Conservation (phyloP, 2,113 vertebrate genomes). For the Lophius piscatorius region DNA sequence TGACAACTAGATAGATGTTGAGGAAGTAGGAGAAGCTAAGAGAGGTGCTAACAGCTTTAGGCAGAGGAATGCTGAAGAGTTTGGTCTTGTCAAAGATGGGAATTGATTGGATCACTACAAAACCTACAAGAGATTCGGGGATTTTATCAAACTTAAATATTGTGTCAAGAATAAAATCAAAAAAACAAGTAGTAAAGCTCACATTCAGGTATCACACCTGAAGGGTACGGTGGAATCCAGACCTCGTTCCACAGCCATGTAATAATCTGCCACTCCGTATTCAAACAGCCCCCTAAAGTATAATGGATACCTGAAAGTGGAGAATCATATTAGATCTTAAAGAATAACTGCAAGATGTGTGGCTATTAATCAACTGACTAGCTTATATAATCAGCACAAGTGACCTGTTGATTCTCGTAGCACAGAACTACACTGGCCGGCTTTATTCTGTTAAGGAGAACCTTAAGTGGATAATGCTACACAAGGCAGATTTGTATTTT, state of each 20-base stretch:
- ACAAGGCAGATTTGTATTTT: too few species aligned
- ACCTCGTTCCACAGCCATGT: constrained; percentile 94
- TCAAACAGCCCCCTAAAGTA: constrained; percentile 92
- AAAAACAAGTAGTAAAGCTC: constrained; percentile 19
- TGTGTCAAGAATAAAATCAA: background rate
- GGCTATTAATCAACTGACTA: background rate
- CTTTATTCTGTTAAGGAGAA: too few species aligned
- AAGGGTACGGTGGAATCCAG: constrained; percentile 94
- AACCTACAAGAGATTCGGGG: constrained; percentile 76
- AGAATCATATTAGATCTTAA: constrained; percentile 3
- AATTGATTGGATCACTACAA: constrained; percentile 90
- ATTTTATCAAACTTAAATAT: background rate
- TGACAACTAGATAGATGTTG: constrained; percentile 84
- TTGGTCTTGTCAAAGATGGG: constrained; percentile 88
- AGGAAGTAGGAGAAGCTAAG: constrained; percentile 90
- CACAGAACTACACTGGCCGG: background rate
- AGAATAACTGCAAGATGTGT: background rate
- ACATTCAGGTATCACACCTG: constrained; percentile 94
- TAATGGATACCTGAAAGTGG: constrained; percentile 88
- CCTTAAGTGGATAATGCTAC: too few species aligned
- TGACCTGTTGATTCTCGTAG: background rate
- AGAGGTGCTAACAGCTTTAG: constrained; percentile 84
- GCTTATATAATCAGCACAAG: background rate
- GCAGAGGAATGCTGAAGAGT: constrained; percentile 87
- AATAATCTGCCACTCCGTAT: constrained; percentile 92